Evolutionary conservation across 2,888 invertebrate genomes (phyloP), one percentile per base, ranked within the genome.

Genomic region (Hyles lineata): DNA sequence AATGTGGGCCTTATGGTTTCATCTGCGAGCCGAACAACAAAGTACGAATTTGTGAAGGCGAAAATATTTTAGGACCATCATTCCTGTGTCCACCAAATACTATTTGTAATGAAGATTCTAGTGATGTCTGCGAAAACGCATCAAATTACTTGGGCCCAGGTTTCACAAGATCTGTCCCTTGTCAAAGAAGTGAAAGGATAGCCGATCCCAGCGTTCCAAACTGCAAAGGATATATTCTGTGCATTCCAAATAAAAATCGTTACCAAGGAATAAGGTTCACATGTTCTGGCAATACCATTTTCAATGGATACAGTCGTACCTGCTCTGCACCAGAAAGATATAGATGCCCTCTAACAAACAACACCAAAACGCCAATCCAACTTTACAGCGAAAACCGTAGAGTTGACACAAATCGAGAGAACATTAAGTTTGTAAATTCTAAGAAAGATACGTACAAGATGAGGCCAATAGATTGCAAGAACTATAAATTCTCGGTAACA

Each of bases 211-310:
- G 82, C 72, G 91, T 94, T 0, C 88, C 92, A 0, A 90, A 87
- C 5, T 95, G 95, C 80, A 94, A 94, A 81, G 94, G 93, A 9
- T 95, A 94, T 78, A 93, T 95, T 60, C 82, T 94, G 0, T 95
- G 95, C 77, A 91, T 94, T 29, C 89, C 92, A 0, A 93, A 92
- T 76, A 92, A 89, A 75, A 90, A 89, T 73, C 89, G 90, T 55
- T 92, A 93, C 77, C 93, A 93, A 85, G 93, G 92, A 21, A 92
- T 94, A 71, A 93, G 92, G 74, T 94, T 94, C 77, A 90, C 91
- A 76, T 95, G 95, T 74, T 87, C 91, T 0, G 94, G 94, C 0
- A 88, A 87, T 50, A 94, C 94, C 0, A 81, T 94, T 29, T 95
- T 95, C 76, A 94, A 93, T 73, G 92, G 92, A 0, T 88, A 82